Conservation (phyloP, 2,888 invertebrate species). For the Cistogaster globosa region DNA sequence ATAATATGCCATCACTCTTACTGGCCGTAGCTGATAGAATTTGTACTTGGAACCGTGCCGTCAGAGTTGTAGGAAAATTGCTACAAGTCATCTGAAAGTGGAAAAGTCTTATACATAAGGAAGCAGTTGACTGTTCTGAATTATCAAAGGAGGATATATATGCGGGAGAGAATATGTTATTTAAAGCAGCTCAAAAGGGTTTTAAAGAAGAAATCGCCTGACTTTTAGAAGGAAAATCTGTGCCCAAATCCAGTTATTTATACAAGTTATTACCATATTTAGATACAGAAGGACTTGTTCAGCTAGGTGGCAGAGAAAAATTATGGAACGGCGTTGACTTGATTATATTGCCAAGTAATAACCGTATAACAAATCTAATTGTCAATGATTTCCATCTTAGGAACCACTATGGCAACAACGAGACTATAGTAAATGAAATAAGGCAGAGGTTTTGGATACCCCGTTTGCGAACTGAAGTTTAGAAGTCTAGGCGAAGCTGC, state of each 20-base stretch:
- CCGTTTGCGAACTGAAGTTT: conserved; percentile 2
- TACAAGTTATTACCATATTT: conserved; percentile 42
- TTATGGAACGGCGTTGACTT: not conserved
- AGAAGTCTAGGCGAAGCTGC: conserved; percentile 23
- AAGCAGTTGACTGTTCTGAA: not conserved
- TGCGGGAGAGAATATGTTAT: conserved; percentile 5
- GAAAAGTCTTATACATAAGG: too few species aligned
- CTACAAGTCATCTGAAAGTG: too few species aligned
- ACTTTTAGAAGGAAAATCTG: not conserved
- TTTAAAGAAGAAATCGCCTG: not conserved
- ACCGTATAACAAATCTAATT: not conserved
- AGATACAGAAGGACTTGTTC: conserved; percentile 40
- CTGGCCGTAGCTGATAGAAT: too few species aligned
- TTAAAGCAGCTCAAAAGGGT: not conserved
- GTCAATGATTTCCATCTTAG: conserved; percentile 1
- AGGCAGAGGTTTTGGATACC: conserved; percentile 22
- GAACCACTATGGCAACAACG: conserved; percentile 28
- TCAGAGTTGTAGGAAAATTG: too few species aligned
- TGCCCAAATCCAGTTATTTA: conserved; percentile 18
- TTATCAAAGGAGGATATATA: not conserved
- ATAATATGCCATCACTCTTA: too few species aligned
- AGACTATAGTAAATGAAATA: conserved; percentile 51
- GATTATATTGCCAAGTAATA: conserved; percentile 19
- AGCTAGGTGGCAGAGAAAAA: conserved; percentile 44
- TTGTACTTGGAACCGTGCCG: too few species aligned